Evolutionary conservation across 2,113 vertebrate genomes (phyloP), one percentile per base, ranked within the genome.

Genomic region (Stegastes partitus): DNA sequence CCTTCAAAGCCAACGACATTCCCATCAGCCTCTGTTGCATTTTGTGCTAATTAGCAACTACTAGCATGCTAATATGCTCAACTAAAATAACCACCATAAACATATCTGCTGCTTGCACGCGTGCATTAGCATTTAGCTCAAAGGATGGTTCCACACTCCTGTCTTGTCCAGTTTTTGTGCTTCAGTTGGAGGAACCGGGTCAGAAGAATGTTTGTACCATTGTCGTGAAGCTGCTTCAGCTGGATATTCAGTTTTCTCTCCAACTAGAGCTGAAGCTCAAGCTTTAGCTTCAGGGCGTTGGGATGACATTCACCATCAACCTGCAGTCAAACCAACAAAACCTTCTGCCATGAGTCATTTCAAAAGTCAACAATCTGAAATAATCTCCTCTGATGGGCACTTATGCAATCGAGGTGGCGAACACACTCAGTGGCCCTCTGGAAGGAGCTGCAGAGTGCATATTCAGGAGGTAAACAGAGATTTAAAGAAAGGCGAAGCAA

Each of bases 351-450:
- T 68, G 69, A 88, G 19, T 71, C 68, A 81, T 44, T 28, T 62
- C 5, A 3, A 80, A 87, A 77, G 64, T 77, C 61, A 86, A 66
- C 67, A 44, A 45, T 64, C 65, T 18, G 58, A 78, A 77, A 66
- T 57, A 64, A 54, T 77, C 49, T 74, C 23, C 10, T 76, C 22
- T 70, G 63, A 81, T 66, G 51, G 57, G 21, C 42, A 55, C 57
- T 86, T 68, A 68, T 51, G 67, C 21, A 74, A 72, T 54, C 72
- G 59, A 64, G 37, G 61, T 68, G 63, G 57, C 51, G 66, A 80
- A 78, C n/a, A 56, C 11, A 53, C 44, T 70, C 63, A 39, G 16
- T 59, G 19, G 54, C 34, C 26, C 62, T 68, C 2, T 10, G 8
- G 42, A 49, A 80, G 49, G 81, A 65, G 45, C 49, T 23, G 47